Base-by-base conservation (phyloP, 23 tunicate species). In the Aplidium turbinatum region DNA sequence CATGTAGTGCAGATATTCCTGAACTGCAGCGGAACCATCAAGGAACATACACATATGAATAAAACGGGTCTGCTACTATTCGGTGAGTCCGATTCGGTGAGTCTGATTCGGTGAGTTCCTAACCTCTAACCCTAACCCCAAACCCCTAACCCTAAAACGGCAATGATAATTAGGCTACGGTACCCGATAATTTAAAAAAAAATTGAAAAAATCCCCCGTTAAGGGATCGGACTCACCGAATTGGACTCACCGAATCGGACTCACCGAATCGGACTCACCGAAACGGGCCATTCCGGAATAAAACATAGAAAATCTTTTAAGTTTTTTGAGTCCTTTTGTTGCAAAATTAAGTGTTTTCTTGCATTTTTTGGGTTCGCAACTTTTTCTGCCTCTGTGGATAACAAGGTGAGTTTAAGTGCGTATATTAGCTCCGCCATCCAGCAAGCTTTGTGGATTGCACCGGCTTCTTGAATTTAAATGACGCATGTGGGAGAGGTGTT, bases 371-470 rank as follows among this genome's bases (percentile, higher is more conserved):
- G 60, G 60, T n/a, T 25, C 60, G 21, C 21, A n/a, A 54, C 22
- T 54, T 54, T 54, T 54, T n/a, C 60, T 54, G 22, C 22, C 22
- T 54, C 60, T 18, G 60, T 54, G 19, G 60, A 54, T 25, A 54
- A 54, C 60, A 54, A 54, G 19, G 60, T 18, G 19, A 54, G 21
- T 54, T 54, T 54, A 5, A 54, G 6, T 18, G 60, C 60, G 6
- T 54, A 54, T 22, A 54, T n/a, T 54, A 54, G 6, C 22, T 54
- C 22, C 19, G 6, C 60, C 60, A 54, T 11, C 60, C 60, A 54
- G 19, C 60, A n/a, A 54, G 60, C 60, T 54, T 13, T 54, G 60
- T n/a, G 22, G 60, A 54, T 54, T 54, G 60, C n/a, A 11, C 60
- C 21, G 60, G 60, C 21, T 25, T 13, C 22, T 54, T 54, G 60